Evolutionary conservation across 37 sponge, comb jelly and placozoan species (phyloP), one percentile per base, ranked within the genome.

Genomic region (Crambe crambe): DNA sequence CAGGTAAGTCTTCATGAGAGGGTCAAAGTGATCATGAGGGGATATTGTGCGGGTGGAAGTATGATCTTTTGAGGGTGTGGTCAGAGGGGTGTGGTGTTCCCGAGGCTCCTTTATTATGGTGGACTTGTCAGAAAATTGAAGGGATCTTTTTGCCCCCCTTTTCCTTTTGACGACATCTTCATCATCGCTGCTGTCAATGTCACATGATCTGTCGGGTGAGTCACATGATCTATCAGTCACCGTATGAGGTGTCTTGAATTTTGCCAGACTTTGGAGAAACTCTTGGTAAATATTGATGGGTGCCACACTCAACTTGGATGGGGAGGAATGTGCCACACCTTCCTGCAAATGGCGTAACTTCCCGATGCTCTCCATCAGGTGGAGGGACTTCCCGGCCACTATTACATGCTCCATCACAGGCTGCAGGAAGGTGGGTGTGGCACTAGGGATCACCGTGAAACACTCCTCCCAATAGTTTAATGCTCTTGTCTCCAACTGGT

Each of bases 361-460:
- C 65, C 77, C 84, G 17, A 75, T 70, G 37, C 59, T 76, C 17
- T 84, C 77, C 35, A 84, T 65, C 23, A 84, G 71, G n/a, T 84
- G 68, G 70, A 84, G 65, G 41, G 84, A 84, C 43, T 84, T 84
- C 10, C 84, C 84, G 0, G 84, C 77, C 44, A 76, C 38, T 40
- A 84, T 36, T 58, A 84, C 80, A 26, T 6, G 5, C 23, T 60
- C 27, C 61, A 60, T 9, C 4, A 60, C 27, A 25, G 61, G 78
- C 34, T 42, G 70, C n/a, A 85, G 85, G 63, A 85, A 85, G 21
- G 43, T 57, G 44, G 85, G 85, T 27, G 23, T n/a, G 17, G 56
- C 38, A 3, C 30, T 31, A 0, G 56, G 6, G 23, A 42, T 31
- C 15, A 77, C 56, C 5, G 37, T 37, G 51, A 72, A 76, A 29